Percentiles rank a stretch among this genome's conserved stretches.
phyloP scores from a whole-genome alignment of 2,797 vertebrate genomes.

The Sternotherus odoratus region DNA sequence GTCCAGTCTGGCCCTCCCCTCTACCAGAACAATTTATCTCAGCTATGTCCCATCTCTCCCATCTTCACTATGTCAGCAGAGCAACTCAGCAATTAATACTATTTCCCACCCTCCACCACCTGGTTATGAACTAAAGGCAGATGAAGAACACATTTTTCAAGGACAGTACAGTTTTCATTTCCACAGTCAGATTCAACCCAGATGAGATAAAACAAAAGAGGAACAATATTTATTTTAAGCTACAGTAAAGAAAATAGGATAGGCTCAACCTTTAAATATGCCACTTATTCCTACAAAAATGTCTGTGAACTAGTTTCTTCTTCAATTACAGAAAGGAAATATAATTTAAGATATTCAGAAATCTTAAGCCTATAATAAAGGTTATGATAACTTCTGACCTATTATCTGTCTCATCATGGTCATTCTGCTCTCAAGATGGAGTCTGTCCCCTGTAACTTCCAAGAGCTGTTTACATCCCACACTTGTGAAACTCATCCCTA shows the following conservation, averaged over 20 bases:
- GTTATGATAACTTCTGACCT: not conserved
- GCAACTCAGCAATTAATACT: not conserved
- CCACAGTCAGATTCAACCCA: not conserved
- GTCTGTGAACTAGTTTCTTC: not conserved
- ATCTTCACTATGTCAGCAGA: not conserved
- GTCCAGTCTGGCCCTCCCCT: not conserved
- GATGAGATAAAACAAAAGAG: not conserved
- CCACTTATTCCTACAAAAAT: not conserved
- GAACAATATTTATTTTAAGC: not conserved
- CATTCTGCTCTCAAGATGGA: not conserved
- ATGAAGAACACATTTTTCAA: not conserved
- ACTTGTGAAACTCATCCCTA: not conserved
- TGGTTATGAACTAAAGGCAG: not conserved
- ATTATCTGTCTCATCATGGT: rapidly evolving
- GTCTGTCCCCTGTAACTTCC: not conserved
- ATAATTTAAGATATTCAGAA: not conserved
- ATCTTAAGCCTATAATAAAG: not conserved
- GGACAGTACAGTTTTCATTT: not conserved
- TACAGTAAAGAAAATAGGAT: not conserved
- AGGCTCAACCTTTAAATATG: not conserved
- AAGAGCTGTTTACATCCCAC: not conserved
- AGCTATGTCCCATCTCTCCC: not conserved
- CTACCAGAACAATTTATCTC: not conserved
- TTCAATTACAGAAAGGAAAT: not conserved
- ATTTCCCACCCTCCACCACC: not conserved